Conservation (phyloP, 2,113 vertebrate genomes). For the Loxodonta africana region DNA sequence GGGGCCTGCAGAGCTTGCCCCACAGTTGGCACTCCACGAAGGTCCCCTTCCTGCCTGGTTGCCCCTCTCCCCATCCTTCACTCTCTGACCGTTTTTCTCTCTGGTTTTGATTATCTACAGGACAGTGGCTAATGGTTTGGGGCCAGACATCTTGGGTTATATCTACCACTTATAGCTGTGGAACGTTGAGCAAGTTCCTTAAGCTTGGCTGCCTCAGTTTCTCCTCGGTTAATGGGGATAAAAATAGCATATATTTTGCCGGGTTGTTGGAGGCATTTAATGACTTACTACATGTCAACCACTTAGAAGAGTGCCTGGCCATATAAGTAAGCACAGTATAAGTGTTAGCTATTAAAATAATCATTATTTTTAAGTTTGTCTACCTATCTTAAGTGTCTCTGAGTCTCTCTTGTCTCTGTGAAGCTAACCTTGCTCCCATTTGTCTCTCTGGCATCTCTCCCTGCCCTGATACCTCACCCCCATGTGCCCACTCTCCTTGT, state of each 20-base stretch:
- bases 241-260: neutral
- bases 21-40: neutral
- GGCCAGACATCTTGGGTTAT: neutral
- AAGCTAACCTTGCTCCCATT: constrained; percentile 6
- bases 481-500: neutral
- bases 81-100: neutral
- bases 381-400: constrained; percentile 62
- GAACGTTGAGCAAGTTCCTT: neutral
- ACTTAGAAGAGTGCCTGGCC: constrained; percentile 69
- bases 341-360: constrained; percentile 83
- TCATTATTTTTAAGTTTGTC: constrained; percentile 74
- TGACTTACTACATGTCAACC: constrained; percentile 50
- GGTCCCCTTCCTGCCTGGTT: neutral
- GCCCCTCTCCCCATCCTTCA: neutral
- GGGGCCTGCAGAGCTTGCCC: neutral
- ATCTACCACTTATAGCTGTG: neutral
- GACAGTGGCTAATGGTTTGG: neutral
- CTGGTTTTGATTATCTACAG: neutral
- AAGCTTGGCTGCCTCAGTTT: constrained; percentile 26
- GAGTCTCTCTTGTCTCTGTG: constrained; percentile 54
- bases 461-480: neutral
- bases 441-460: constrained; percentile 48
- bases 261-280: constrained; percentile 39
- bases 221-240: constrained; percentile 19
- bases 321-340: constrained; percentile 29